These are phyloP conservation scores for Megalonaias nervosa DNA, from an alignment of 1,140 invertebrate species.

Conservation along the genomic window DNA sequence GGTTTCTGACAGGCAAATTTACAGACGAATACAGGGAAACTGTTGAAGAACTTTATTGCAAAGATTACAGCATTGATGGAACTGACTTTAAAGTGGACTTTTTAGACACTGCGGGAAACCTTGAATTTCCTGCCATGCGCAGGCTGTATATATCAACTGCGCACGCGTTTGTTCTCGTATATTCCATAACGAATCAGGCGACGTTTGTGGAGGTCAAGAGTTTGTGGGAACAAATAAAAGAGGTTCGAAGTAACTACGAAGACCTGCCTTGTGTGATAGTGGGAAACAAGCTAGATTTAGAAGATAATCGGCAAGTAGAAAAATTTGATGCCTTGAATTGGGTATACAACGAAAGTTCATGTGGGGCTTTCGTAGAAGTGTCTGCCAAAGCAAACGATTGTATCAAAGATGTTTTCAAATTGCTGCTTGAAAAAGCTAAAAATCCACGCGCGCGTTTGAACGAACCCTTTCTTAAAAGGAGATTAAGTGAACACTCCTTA, in stretches of 20 bases:
- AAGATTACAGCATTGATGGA: slow-evolving; percentile 83
- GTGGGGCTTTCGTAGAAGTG: slow-evolving; percentile 62
- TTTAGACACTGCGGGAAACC: slow-evolving; percentile 84
- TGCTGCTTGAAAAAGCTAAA: slow-evolving; percentile 60
- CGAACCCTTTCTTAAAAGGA: slow-evolving; percentile 42
- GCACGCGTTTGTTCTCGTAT: slow-evolving; percentile 91
- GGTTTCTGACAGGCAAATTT: slow-evolving; percentile 89
- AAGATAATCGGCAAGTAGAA: slow-evolving; percentile 61
- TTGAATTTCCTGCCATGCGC: slow-evolving; percentile 64
- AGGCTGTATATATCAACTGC: slow-evolving; percentile 90
- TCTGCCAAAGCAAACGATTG: slow-evolving; percentile 63
- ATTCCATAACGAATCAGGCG: slow-evolving; percentile 83
- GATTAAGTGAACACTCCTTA: slow-evolving; percentile 59
- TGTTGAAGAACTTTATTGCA: slow-evolving; percentile 90
- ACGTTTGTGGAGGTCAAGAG: slow-evolving; percentile 86
- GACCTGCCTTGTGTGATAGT: slow-evolving; percentile 90
- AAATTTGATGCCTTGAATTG: slow-evolving; percentile 66
- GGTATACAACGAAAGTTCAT: slow-evolving; percentile 58
- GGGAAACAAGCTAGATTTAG: slow-evolving; percentile 86
- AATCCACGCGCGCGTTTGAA: slow-evolving; percentile 37
- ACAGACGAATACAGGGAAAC: slow-evolving; percentile 88
- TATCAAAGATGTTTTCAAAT: slow-evolving; percentile 60
- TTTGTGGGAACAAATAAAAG: slow-evolving; percentile 87
- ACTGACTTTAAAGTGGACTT: slow-evolving; percentile 80
- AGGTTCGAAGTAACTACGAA: slow-evolving; percentile 83